Evolutionary conservation across 2,888 invertebrate genomes (phyloP).

Genomic region (Stenurella melanura): DNA sequence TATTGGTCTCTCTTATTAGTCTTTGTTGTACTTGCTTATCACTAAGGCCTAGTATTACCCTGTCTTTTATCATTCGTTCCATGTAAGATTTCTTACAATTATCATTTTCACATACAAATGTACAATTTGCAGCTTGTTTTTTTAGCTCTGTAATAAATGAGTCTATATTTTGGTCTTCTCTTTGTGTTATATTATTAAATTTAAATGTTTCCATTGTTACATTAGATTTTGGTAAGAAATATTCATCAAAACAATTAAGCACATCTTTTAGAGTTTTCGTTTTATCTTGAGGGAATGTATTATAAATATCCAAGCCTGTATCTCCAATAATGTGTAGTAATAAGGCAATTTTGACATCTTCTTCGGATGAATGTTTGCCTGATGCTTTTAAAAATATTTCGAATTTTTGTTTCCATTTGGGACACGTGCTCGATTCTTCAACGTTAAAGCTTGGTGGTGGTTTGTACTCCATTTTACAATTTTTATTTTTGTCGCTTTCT

Average conservation of each 20-base stretch:
- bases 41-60: conserved; percentile 10
- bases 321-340: too few species aligned
- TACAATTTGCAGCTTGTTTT: conserved; percentile 33
- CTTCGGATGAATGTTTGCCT: too few species aligned
- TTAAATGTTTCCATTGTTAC: conserved; percentile 48
- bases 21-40: conserved; percentile 29
- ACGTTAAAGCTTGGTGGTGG: too few species aligned
- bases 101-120: conserved; percentile 32
- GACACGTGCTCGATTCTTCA: too few species aligned
- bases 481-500: too few species aligned
- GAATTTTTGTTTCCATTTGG: too few species aligned
- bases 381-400: too few species aligned
- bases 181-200: conserved; percentile 44
- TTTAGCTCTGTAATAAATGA: conserved; percentile 19
- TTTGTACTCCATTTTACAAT: too few species aligned
- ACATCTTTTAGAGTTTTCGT: conserved; percentile 28
- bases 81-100: too few species aligned
- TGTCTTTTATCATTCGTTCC: conserved; percentile 36
- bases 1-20: too few species aligned
- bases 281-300: conserved; percentile 39
- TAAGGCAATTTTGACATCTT: too few species aligned
- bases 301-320: conserved; percentile 43
- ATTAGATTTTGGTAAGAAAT: conserved; percentile 46
- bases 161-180: conserved; percentile 37
- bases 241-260: conserved; percentile 35